These are phyloP conservation scores for Mactra quadrangularis DNA, from an alignment of 1,140 invertebrate genomes.

Conservation along the genomic window DNA sequence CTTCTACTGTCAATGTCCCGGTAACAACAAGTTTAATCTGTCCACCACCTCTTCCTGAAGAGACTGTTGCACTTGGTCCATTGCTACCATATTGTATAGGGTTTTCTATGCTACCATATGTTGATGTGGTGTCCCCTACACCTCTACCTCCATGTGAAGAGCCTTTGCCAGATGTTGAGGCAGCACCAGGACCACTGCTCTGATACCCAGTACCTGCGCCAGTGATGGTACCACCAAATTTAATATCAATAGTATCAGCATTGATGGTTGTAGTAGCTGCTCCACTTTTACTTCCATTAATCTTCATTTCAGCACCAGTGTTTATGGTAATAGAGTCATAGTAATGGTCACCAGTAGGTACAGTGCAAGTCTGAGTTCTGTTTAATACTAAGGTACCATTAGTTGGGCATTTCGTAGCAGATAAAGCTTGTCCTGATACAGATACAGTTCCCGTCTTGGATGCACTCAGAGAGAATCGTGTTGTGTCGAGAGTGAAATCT, in stretches of 20 bases:
- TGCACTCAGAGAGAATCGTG: slow-evolving; percentile 24
- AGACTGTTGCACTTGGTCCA: slow-evolving; percentile 65
- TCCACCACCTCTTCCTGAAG: slow-evolving; percentile 71
- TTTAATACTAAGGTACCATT: slow-evolving; percentile 52
- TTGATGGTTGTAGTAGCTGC: slow-evolving; percentile 67
- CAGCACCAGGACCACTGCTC: slow-evolving; percentile 64
- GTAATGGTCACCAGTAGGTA: slow-evolving; percentile 62
- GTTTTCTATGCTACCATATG: slow-evolving; percentile 70
- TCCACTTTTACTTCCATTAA: slow-evolving; percentile 67
- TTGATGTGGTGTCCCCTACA: slow-evolving; percentile 51
- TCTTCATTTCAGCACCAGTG: slow-evolving; percentile 64
- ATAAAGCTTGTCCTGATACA: slow-evolving; percentile 7
- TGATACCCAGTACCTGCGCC: slow-evolving; percentile 69
- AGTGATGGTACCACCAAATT: slow-evolving; percentile 64
- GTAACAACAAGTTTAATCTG: slow-evolving; percentile 68
- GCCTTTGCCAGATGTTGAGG: slow-evolving; percentile 52
- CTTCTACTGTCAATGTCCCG: slow-evolving; percentile 63
- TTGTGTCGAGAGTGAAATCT: slow-evolving; percentile 38
- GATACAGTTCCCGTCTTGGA: slow-evolving; percentile 36
- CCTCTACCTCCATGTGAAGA: slow-evolving; percentile 71
- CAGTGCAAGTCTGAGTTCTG: slow-evolving; percentile 64
- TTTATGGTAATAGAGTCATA: slow-evolving; percentile 69
- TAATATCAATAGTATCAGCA: slow-evolving; percentile 70
- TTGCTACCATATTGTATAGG: slow-evolving; percentile 74
- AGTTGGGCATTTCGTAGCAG: slow-evolving; percentile 40